Conservation (phyloP, 2,888 invertebrate species). For the Tanytarsus gracilentus region DNA sequence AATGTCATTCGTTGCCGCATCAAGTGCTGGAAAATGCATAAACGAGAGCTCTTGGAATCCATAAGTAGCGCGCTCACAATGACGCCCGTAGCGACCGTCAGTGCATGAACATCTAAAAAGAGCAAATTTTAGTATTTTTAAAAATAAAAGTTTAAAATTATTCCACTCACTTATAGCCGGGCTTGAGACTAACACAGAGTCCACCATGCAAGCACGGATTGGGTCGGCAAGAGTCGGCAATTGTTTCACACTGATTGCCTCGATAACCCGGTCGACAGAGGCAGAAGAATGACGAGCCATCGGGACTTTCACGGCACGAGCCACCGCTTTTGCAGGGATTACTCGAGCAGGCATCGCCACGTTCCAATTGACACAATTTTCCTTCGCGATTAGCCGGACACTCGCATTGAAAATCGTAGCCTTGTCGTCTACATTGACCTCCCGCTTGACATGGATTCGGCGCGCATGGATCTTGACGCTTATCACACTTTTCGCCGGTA, state of each 20-base stretch:
- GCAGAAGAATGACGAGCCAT: constrained; percentile 83
- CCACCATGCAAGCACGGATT: constrained; percentile 91
- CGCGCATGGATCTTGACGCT: constrained; percentile 81
- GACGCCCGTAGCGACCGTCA: constrained; percentile 79
- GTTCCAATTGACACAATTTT: constrained; percentile 71
- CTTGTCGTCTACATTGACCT: constrained; percentile 74
- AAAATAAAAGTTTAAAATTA: constrained; percentile 9
- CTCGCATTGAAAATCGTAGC: constrained; percentile 72
- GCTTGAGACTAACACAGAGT: constrained; percentile 76
- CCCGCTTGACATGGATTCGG: constrained; percentile 81
- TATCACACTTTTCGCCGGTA: constrained; percentile 72
- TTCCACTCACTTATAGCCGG: constrained; percentile 61
- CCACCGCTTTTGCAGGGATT: constrained; percentile 88
- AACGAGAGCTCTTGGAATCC: constrained; percentile 85
- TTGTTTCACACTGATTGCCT: constrained; percentile 81
- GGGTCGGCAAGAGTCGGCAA: constrained; percentile 81
- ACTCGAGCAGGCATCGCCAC: constrained; percentile 73
- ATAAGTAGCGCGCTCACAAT: constrained; percentile 83
- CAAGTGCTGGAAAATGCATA: constrained; percentile 78
- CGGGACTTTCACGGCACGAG: constrained; percentile 79
- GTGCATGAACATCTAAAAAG: constrained; percentile 59
- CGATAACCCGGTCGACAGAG: constrained; percentile 84
- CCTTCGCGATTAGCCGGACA: constrained; percentile 75
- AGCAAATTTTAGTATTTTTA: too few species aligned
- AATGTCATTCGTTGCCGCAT: constrained; percentile 83